A percentile compares a stretch with the other conserved stretches of the same genome.
These are phyloP conservation scores for Dugesia japonica DNA, from an alignment of 2,888 invertebrate species.

Conservation along the genomic window DNA sequence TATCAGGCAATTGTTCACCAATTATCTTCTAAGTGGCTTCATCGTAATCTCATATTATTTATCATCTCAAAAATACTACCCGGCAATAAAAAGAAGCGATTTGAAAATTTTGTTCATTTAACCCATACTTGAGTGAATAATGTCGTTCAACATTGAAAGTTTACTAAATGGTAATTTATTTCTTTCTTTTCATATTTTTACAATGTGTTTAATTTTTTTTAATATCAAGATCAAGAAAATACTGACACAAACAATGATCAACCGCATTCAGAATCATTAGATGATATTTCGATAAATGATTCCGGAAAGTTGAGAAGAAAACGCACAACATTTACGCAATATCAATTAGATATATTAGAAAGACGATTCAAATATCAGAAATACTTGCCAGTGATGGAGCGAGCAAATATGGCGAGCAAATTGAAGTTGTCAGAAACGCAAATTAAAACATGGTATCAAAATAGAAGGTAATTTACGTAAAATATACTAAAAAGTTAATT, in stretches of 20 bases:
- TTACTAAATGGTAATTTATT: constrained; percentile 10
- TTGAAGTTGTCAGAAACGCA: constrained; percentile 76
- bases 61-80: not conserved
- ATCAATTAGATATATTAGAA: constrained; percentile 75
- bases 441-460: constrained; percentile 86
- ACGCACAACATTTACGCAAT: constrained; percentile 73
- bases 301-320: constrained; percentile 38
- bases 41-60: not conserved
- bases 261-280: not conserved
- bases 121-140: not conserved
- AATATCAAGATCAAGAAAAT: too few relatives aligned
- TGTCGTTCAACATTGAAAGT: not conserved
- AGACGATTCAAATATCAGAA: constrained; percentile 80
- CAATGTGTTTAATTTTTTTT: too few relatives aligned
- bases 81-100: not conserved
- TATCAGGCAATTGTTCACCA: not conserved
- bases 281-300: not conserved
- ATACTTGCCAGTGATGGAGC: constrained; percentile 75
- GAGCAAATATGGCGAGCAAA: constrained; percentile 77
- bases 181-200: too few relatives aligned
- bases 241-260: not conserved
- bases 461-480: constrained; percentile 55
- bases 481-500: not conserved
- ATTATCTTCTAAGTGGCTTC: constrained; percentile 16
- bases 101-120: not conserved